A percentile compares a stretch with the other conserved stretches of the same genome.
These are phyloP conservation scores for Epizoanthus stellaris DNA, from an alignment of 92 coral and sea anemone genomes.

Conservation along the genomic window DNA sequence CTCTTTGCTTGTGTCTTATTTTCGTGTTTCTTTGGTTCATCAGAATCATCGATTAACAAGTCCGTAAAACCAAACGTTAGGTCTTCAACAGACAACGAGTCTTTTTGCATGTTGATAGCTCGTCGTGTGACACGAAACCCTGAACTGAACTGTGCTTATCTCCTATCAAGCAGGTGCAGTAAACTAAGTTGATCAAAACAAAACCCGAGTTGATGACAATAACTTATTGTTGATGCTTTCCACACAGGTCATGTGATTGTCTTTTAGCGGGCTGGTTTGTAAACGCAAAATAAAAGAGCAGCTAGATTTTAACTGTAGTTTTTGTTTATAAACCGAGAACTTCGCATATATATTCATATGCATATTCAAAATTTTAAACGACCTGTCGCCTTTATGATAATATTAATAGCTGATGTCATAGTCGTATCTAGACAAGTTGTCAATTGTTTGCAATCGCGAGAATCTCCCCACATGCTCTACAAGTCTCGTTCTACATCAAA, in stretches of 20 bases:
- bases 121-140: background rate
- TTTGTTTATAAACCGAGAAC: background rate
- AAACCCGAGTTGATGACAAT: background rate
- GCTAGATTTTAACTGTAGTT: background rate
- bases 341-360: background rate
- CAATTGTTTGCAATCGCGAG: background rate
- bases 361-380: slow-evolving; percentile 3
- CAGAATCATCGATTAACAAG: background rate
- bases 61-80: slow-evolving; percentile 27
- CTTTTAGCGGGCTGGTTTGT: background rate
- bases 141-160: background rate
- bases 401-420: background rate
- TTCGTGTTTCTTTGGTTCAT: background rate
- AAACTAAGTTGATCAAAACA: background rate
- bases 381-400: background rate
- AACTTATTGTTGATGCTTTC: background rate
- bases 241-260: background rate
- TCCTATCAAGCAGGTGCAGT: slow-evolving; percentile 26
- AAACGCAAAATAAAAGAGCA: slow-evolving; percentile 16
- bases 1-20: background rate
- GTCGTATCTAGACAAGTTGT: background rate
- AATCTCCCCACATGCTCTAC: background rate
- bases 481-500: background rate
- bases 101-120: slow-evolving; percentile 4
- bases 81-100: slow-evolving; percentile 31